Evolutionary conservation across 2,797 vertebrate genomes (phyloP).

Genomic region (Megaceryle alcyon): DNA sequence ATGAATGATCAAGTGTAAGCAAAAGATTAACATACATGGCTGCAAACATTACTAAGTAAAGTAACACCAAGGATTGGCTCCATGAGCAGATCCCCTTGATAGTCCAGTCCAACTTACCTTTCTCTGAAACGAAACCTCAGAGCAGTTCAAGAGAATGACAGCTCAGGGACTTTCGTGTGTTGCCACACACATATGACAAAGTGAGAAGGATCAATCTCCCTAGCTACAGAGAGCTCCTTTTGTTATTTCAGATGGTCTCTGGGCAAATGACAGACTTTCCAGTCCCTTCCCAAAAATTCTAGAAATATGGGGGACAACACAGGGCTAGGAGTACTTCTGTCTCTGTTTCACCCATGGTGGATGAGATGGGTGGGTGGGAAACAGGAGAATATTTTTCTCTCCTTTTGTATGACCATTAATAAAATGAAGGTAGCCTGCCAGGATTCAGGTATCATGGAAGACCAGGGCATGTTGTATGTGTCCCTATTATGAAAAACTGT

Average conservation of each 20-base stretch:
- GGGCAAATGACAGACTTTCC: not conserved
- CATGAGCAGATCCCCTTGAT: not conserved
- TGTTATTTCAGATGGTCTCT: not conserved
- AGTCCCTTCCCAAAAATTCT: not conserved
- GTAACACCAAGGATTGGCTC: not conserved
- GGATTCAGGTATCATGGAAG: not conserved
- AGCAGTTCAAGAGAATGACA: not conserved
- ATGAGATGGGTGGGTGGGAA: not conserved
- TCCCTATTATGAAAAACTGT: not conserved
- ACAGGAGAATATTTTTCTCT: not conserved
- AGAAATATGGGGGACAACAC: not conserved
- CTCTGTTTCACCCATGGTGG: not conserved
- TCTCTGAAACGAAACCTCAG: not conserved
- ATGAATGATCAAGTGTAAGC: not conserved
- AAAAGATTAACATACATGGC: not conserved
- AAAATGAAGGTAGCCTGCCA: not conserved
- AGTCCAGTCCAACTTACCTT: not conserved
- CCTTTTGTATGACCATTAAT: not conserved
- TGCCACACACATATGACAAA: not conserved
- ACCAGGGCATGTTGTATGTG: accelerated
- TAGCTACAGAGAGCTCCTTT: not conserved
- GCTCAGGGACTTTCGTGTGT: not conserved
- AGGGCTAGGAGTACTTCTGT: not conserved
- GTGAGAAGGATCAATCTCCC: not conserved
- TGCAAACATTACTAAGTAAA: not conserved